These are phyloP conservation scores for Danio choprae DNA, from an alignment of 2,797 vertebrate species.

Conservation along the genomic window DNA sequence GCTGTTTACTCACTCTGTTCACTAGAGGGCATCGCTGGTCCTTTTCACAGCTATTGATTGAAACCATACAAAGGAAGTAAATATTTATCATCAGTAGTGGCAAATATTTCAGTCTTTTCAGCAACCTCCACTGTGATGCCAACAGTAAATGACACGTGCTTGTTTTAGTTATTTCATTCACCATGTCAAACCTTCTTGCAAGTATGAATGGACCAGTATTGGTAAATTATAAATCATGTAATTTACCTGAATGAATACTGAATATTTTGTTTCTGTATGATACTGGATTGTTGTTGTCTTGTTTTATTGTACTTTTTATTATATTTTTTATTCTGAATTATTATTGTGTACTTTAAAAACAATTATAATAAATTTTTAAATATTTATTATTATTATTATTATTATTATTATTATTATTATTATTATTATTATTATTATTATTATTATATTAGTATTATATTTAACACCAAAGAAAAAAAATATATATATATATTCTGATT, in stretches of 20 bases:
- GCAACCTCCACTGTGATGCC: background rate
- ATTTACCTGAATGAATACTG: background rate
- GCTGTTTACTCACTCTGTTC: constrained; percentile 11
- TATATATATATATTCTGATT: no score
- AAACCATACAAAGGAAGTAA: background rate
- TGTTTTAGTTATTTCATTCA: background rate
- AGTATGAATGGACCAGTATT: background rate
- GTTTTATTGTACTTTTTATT: no score
- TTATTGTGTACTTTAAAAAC: no score
- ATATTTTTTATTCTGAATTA: no score
- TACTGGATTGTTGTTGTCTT: background rate
- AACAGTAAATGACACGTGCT: background rate
- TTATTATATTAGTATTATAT: no score
- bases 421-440: no score
- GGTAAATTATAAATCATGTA: background rate
- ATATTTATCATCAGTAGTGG: background rate
- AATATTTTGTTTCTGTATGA: no score
- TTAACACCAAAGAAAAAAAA: no score
- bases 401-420: no score
- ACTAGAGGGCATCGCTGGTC: constrained; percentile 63
- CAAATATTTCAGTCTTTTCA: background rate
- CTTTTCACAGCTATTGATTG: background rate
- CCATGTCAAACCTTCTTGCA: background rate
- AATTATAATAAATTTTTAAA: no score
- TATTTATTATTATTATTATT: no score